phyloP scores from a whole-genome alignment of 2,797 vertebrate genomes.

The Chrosomus eos region DNA sequence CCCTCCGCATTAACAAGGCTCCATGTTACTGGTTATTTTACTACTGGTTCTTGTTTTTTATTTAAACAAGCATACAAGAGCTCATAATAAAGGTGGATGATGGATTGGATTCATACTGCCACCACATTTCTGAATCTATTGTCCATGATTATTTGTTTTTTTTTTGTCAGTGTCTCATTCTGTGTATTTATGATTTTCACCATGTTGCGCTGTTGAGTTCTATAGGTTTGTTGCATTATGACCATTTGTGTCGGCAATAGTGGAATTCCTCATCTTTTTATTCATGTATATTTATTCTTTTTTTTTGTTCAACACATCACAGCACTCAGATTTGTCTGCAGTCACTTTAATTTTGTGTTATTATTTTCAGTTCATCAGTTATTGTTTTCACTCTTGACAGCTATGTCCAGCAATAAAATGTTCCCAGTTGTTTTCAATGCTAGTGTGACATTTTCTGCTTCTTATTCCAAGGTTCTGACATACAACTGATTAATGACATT shows the following conservation, averaged over 20 bases:
- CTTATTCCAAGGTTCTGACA: neutral
- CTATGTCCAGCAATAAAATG: slow-evolving; percentile 98
- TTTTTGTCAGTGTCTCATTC: slow-evolving; percentile 61
- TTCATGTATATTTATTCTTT: slow-evolving; percentile 78
- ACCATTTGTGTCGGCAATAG: slow-evolving; percentile 63
- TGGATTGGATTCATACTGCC: slow-evolving; percentile 84
- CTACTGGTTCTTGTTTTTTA: slow-evolving; percentile 80
- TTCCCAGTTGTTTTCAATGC: slow-evolving; percentile 85
- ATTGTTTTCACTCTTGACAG: slow-evolving; percentile 85
- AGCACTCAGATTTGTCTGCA: slow-evolving; percentile 70
- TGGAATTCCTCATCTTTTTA: slow-evolving; percentile 51
- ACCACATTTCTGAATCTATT: slow-evolving; percentile 83
- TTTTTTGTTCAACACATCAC: slow-evolving; percentile 59
- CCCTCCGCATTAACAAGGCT: slow-evolving; percentile 78
- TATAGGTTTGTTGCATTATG: slow-evolving; percentile 68
- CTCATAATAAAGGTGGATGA: slow-evolving; percentile 81
- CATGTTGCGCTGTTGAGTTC: slow-evolving; percentile 63
- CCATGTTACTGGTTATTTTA: slow-evolving; percentile 81
- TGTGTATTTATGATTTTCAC: slow-evolving; percentile 63
- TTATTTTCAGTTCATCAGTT: slow-evolving; percentile 78
- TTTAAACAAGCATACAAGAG: slow-evolving; percentile 63
- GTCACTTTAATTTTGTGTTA: slow-evolving; percentile 80
- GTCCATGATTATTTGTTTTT: slow-evolving; percentile 74
- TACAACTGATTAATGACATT: neutral
- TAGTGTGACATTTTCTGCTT: slow-evolving; percentile 44